Conservation (phyloP, 2,797 vertebrate genomes). For the Tragelaphus eurycerus region DNA sequence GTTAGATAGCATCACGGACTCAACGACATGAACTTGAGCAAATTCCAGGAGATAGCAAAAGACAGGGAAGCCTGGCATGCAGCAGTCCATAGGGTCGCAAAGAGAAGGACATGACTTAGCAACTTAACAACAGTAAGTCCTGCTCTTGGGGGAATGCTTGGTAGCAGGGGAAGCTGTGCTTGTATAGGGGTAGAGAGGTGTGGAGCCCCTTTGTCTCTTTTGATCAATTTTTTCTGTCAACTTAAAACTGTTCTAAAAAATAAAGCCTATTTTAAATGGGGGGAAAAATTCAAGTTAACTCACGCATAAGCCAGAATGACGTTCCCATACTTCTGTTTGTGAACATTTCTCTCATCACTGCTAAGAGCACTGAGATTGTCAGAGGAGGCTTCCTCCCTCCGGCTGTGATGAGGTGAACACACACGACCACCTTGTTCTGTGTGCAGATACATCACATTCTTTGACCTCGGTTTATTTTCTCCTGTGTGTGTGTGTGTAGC, state of each 20-base stretch:
- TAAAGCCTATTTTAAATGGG: neutral
- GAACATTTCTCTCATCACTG: neutral
- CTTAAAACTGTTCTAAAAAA: neutral
- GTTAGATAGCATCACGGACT: neutral
- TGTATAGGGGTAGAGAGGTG: neutral
- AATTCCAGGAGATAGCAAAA: neutral
- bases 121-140: neutral
- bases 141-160: neutral
- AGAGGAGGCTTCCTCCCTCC: neutral
- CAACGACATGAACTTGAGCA: neutral
- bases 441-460: neutral
- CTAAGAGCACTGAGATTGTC: neutral
- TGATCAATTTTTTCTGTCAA: neutral
- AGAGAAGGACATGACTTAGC: neutral
- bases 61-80: neutral
- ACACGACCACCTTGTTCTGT: neutral
- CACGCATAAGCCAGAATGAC: neutral
- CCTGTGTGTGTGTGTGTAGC: neutral
- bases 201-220: neutral
- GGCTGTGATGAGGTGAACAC: neutral
- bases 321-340: neutral
- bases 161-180: neutral
- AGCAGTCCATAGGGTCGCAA: neutral
- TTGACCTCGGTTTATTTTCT: neutral
- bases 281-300: neutral